Evolutionary conservation across 92 coral and sea anemone species (phyloP).

Genomic region (Paramuricea clavata): DNA sequence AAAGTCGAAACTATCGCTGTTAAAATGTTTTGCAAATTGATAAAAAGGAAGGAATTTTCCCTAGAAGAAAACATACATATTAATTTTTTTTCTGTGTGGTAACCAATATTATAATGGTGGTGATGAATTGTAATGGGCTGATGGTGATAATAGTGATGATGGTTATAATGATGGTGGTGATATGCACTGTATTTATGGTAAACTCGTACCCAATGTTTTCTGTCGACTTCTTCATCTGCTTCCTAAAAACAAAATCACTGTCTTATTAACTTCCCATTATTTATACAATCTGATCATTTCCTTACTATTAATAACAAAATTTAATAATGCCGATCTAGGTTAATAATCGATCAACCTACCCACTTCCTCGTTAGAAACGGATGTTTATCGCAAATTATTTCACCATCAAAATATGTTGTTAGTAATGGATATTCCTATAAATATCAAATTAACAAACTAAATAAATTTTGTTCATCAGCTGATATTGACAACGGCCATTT

Average conservation of each 20-base stretch:
- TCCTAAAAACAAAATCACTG: slow-evolving; percentile 65
- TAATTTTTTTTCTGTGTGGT: too few relatives aligned
- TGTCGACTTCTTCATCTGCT: slow-evolving; percentile 99
- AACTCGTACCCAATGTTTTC: slow-evolving; percentile 94
- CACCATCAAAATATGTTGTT: slow-evolving; percentile 99
- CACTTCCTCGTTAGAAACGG: slow-evolving; percentile 99
- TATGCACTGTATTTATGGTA: not conserved
- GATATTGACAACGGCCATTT: too few relatives aligned
- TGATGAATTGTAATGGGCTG: too few relatives aligned
- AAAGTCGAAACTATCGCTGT: slow-evolving; percentile 95
- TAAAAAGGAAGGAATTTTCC: slow-evolving; percentile 98
- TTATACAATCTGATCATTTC: too few relatives aligned
- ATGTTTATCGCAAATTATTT: slow-evolving; percentile 94
- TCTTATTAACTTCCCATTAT: too few relatives aligned
- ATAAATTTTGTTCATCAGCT: too few relatives aligned
- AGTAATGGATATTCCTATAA: slow-evolving; percentile 94
- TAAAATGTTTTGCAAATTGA: slow-evolving; percentile 98
- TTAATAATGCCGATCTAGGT: too few relatives aligned
- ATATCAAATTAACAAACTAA: not conserved
- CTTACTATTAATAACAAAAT: not conserved
- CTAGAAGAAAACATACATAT: slow-evolving; percentile 49
- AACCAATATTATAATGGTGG: too few relatives aligned
- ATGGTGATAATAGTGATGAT: too few relatives aligned
- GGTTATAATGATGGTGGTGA: not conserved
- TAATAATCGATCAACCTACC: slow-evolving; percentile 84